Conservation (phyloP, 2,113 vertebrate species). For the Verasper variegatus region DNA sequence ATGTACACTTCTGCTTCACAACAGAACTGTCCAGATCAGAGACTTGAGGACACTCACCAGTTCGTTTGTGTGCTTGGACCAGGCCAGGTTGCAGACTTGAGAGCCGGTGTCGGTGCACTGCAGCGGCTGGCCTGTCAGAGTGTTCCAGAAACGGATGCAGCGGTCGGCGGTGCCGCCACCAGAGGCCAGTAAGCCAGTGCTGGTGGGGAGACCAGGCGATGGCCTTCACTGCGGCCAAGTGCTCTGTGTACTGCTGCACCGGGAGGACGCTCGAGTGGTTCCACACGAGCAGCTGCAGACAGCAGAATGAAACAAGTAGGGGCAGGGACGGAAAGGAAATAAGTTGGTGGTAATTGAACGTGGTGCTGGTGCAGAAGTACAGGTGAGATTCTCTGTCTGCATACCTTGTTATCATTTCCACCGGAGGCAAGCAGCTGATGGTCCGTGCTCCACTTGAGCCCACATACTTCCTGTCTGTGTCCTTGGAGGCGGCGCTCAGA, state of each 20-base stretch:
- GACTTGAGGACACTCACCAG: slow-evolving; percentile 83
- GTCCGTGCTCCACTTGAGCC: slow-evolving; percentile 98
- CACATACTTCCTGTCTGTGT: slow-evolving; percentile 97
- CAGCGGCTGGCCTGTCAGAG: slow-evolving; percentile 93
- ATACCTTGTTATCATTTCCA: slow-evolving; percentile 98
- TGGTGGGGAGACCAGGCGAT: slow-evolving; percentile 99
- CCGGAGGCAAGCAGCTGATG: slow-evolving; percentile 97
- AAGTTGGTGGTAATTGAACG: no score
- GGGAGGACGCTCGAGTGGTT: slow-evolving; percentile 96
- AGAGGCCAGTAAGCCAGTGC: slow-evolving; percentile 93
- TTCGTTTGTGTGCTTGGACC: slow-evolving; percentile 98
- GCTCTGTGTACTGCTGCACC: slow-evolving; percentile 97
- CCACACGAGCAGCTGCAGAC: slow-evolving; percentile 92
- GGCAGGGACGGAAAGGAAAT: background rate
- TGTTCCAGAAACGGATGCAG: slow-evolving; percentile 99
- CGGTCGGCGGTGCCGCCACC: slow-evolving; percentile 96
- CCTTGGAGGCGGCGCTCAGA: slow-evolving; percentile 96
- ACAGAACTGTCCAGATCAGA: background rate
- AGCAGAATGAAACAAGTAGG: background rate
- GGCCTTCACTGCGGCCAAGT: slow-evolving; percentile 96
- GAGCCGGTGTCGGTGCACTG: slow-evolving; percentile 98
- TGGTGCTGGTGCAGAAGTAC: background rate
- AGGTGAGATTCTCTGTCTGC: background rate
- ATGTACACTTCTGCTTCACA: background rate
- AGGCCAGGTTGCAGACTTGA: slow-evolving; percentile 98